These are phyloP conservation scores for Eudorcas thomsonii DNA, from an alignment of 2,113 vertebrate species.

Conservation along the genomic window DNA sequence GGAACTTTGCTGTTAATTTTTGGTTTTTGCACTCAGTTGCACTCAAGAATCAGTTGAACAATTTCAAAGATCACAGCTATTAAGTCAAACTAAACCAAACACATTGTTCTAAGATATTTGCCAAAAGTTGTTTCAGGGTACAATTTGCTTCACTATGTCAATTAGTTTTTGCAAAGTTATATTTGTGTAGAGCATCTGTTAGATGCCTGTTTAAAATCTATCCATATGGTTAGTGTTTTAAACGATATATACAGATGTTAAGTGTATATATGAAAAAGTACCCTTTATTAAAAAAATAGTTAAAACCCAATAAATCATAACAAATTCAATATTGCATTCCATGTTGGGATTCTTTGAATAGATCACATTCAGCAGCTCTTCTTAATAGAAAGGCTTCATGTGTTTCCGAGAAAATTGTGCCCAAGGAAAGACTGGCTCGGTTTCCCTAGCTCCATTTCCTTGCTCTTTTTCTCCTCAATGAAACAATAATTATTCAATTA, in stretches of 20 bases:
- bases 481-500: slow-evolving; percentile 73
- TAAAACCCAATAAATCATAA: slow-evolving; percentile 49
- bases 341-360: slow-evolving; percentile 15
- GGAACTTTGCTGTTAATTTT: slow-evolving; percentile 52
- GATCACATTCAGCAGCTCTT: slow-evolving; percentile 17
- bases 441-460: slow-evolving; percentile 34
- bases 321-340: slow-evolving; percentile 46
- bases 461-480: slow-evolving; percentile 58
- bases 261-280: slow-evolving; percentile 15
- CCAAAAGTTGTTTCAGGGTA: slow-evolving; percentile 36
- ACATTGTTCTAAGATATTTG: slow-evolving; percentile 60
- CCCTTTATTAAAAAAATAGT: slow-evolving; percentile 37
- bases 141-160: slow-evolving; percentile 55
- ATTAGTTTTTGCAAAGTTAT: slow-evolving; percentile 53
- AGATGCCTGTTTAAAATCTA: slow-evolving; percentile 11
- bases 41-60: slow-evolving; percentile 46
- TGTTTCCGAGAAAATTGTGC: slow-evolving; percentile 34
- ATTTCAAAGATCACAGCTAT: slow-evolving; percentile 66
- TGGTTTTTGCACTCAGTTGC: slow-evolving; percentile 35
- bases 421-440: background rate
- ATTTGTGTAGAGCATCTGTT: slow-evolving; percentile 22
- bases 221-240: slow-evolving; percentile 43
- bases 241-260: slow-evolving; percentile 48
- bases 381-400: slow-evolving; percentile 2
- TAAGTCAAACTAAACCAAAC: slow-evolving; percentile 60